Base-by-base conservation (phyloP, 2,113 vertebrate species). In the Orycteropus afer region DNA sequence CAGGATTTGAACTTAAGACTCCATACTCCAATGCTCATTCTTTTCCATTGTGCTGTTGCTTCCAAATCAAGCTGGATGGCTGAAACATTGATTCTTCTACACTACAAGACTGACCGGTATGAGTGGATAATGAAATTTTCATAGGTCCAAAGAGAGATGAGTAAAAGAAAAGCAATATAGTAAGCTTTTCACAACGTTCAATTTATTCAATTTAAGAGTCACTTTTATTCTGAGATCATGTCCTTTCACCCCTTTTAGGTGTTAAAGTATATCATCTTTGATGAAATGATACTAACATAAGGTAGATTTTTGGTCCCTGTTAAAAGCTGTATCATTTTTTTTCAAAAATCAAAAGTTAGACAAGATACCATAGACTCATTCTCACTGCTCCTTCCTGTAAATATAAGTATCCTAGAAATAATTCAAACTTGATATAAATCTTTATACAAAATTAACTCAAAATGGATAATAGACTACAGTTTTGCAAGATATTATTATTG, bases 291-390 rank as follows among this genome's bases (percentile, higher is more conserved):
- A 81, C 42, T 57, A 84, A 53, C n/a, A 8, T 69, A 45, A 79
- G 17, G 5, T 55, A 78, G 55, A 32, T 76, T 34, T 49, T 74
- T 49, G 27, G 23, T 32, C 23, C 69, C 32, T 61, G 71, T 40
- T 40, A 83, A 71, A 63, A 93, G 47, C 3, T 5, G n/a, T n/a
- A n/a, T 25, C 9, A 59, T 12, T 63, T 8, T 61, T 55, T 37
- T 77, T 42, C 22, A 86, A 80, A 86, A 77, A 77, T 61, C 53
- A 86, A 82, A 93, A 78, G n/a, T 69, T 76, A 87, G 61, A 47
- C 7, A 32, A n/a, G 32, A 78, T 67, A 10, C 2, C 6, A 47
- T 29, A 69, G 51, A 45, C 34, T 77, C 27, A 71, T 2, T 77
- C 65, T 83, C 73, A 18, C n/a, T 23, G 15, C n/a, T 91, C 2